Evolutionary conservation across 2,888 invertebrate species (phyloP), one percentile per base, ranked within the genome.

Genomic region (Chymomyza fuscimana): DNA sequence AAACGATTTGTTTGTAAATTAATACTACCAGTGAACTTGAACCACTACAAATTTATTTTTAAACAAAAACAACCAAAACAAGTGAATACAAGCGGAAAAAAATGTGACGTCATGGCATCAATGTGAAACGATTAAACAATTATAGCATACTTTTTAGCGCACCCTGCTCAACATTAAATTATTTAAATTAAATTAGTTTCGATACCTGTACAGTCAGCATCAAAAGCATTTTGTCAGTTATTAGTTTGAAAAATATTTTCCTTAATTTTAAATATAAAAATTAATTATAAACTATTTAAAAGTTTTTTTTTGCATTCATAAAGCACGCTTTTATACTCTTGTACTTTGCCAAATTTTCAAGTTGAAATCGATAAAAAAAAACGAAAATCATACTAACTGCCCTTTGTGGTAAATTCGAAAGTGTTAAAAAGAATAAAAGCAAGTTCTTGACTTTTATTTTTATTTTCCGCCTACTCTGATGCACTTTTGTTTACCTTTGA

Each of bases 191-290:
- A 82, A 70, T 76, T 67, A 72, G 74, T 63, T 70, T 70, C 72
- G n/a, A 70, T 16, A 59, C 22, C 70, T 85, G 87, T 85, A 87
- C 87, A 84, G 90, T 90, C 89, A 90, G 91, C 92, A 91, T 90
- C 91, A 92, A 92, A 92, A 92, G 91, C 92, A 92, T 92, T 92
- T 92, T 92, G 92, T 92, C 92, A 92, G 92, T 92, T 92, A 92
- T 91, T 86, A 82, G 87, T 82, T 87, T 82, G 76, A 52, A 79
- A 69, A 46, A 58, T 64, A 62, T 58, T 67, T 66, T 59, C 63
- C 25, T 56, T 62, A 65, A 77, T 68, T 68, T 65, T 64, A 51
- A n/a, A 58, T 54, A 16, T 67, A 54, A 54, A 74, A 76, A 73
- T 72, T 74, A 73, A 70, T 78, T 66, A 71, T 77, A 58, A 77